phyloP scores from a whole-genome alignment of 2,888 invertebrate genomes.

The Teinopalpus imperialis region DNA sequence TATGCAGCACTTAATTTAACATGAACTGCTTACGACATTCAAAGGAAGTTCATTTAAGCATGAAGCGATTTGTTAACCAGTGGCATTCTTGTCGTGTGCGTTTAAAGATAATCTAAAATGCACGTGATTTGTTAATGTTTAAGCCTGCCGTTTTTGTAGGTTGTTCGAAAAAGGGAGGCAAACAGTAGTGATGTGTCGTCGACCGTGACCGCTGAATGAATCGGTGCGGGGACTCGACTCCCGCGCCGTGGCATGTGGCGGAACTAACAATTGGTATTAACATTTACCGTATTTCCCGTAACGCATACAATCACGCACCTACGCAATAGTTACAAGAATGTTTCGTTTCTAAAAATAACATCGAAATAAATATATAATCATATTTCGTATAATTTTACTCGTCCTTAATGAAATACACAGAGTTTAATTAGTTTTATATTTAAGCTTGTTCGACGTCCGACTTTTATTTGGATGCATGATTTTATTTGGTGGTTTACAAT shows the following conservation, averaged over 20 bases:
- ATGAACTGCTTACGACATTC: constrained; percentile 26
- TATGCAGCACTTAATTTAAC: constrained; percentile 28
- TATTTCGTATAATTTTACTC: neutral
- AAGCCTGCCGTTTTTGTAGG: constrained; percentile 20
- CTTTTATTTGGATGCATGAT: no score
- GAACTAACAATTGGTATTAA: constrained; percentile 69
- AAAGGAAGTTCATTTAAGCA: constrained; percentile 28
- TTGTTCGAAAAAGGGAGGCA: constrained; percentile 40
- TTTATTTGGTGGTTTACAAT: no score
- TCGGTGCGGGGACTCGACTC: constrained; percentile 41
- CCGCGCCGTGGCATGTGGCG: constrained; percentile 56
- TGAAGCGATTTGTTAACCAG: constrained; percentile 29
- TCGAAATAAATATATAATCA: neutral
- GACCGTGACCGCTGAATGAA: constrained; percentile 51
- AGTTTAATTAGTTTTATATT: no score
- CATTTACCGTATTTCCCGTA: constrained; percentile 66
- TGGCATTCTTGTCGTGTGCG: constrained; percentile 27
- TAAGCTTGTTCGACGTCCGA: no score
- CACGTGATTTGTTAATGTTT: constrained; percentile 26
- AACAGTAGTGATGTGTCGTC: constrained; percentile 43
- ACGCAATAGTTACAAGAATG: constrained; percentile 45
- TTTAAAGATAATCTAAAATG: constrained; percentile 27
- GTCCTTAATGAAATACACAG: no score
- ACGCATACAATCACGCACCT: constrained; percentile 45
- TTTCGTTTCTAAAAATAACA: constrained; percentile 35